These are phyloP conservation scores for Cydia splendana DNA, from an alignment of 1,140 invertebrate genomes.

Conservation along the genomic window DNA sequence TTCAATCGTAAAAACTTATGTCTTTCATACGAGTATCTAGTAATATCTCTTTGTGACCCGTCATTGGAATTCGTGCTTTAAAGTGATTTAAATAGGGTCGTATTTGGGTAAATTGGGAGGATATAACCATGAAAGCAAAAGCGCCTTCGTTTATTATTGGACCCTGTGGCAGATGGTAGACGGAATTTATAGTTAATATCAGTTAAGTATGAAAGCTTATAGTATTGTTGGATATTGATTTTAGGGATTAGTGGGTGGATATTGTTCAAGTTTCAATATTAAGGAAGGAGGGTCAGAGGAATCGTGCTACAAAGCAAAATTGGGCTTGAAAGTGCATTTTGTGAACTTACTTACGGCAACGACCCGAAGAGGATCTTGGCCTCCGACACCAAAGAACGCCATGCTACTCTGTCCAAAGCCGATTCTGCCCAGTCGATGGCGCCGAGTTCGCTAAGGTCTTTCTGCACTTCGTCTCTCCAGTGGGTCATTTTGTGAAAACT, in stretches of 20 bases:
- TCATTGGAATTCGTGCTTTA: background rate
- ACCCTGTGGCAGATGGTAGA: constrained; percentile 18
- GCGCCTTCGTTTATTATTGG: constrained; percentile 10
- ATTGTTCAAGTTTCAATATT: no score
- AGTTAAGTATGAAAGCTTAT: constrained; percentile 20
- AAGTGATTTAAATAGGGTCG: background rate
- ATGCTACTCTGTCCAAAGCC: no score
- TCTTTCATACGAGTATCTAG: background rate
- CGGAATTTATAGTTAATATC: constrained; percentile 23
- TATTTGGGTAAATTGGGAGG: background rate
- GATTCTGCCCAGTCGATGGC: no score
- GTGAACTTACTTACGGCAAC: no score
- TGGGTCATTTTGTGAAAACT: no score
- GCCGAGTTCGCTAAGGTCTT: no score
- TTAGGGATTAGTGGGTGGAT: background rate
- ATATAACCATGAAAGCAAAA: background rate
- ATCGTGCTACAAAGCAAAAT: no score
- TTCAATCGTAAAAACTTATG: constrained; percentile 26
- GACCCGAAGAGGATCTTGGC: no score
- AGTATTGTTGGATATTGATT: constrained; percentile 15
- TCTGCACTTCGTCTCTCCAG: no score
- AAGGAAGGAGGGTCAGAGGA: no score
- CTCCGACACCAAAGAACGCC: no score
- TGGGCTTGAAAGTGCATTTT: no score
- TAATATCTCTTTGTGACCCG: background rate